Conservation (phyloP, 2,888 invertebrate species). For the Callosobruchus maculatus region DNA sequence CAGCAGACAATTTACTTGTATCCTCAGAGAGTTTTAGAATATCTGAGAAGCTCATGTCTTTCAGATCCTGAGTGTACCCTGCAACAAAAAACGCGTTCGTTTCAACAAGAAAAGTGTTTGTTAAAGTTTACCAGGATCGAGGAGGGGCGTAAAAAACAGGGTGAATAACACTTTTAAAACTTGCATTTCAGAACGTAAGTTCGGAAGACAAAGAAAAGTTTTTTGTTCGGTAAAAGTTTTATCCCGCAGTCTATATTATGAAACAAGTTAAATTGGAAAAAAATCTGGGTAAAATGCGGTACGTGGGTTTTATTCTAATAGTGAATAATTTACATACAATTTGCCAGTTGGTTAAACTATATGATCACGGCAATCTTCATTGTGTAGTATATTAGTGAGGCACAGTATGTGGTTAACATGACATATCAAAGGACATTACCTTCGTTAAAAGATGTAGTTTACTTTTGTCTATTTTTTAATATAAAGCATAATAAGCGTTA, state of each 20-base stretch:
- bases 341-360: not conserved
- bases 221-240: not conserved
- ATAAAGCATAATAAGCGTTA: too few relatives aligned
- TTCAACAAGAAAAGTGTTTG: not conserved
- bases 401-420: too few relatives aligned
- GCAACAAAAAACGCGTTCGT: not conserved
- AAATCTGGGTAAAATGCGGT: not conserved
- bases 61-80: conserved; percentile 16
- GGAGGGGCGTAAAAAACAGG: not conserved
- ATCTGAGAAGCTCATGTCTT: conserved; percentile 16
- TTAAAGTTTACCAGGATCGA: not conserved
- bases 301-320: not conserved
- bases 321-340: not conserved
- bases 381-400: too few relatives aligned
- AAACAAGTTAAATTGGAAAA: not conserved
- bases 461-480: too few relatives aligned
- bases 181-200: not conserved
- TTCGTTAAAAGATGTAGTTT: too few relatives aligned
- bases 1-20: conserved; percentile 4
- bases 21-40: conserved; percentile 10
- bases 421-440: too few relatives aligned
- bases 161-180: not conserved
- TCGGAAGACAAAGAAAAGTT: not conserved
- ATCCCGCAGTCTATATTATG: not conserved
- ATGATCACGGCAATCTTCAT: not conserved